These are phyloP conservation scores for Centropus unirufus DNA, from an alignment of 2,113 vertebrate species.

Conservation along the genomic window DNA sequence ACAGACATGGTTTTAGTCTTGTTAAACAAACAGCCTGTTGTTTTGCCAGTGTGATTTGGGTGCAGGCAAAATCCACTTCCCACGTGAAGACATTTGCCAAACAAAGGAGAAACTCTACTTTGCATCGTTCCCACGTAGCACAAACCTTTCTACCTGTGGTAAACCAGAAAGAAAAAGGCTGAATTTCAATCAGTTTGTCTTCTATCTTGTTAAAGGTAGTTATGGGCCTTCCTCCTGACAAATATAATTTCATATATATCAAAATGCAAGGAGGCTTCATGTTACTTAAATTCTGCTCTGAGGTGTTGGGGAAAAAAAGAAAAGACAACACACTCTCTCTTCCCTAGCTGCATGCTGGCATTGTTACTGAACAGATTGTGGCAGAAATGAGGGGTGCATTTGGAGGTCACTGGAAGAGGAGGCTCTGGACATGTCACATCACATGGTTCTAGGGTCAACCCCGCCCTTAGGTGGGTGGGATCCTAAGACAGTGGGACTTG, in stretches of 20 bases:
- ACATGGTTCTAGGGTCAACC: background rate
- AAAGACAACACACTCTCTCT: background rate
- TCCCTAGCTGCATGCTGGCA: background rate
- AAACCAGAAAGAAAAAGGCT: background rate
- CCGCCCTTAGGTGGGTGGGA: background rate
- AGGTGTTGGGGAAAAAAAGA: background rate
- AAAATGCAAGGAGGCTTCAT: background rate
- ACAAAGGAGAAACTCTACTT: background rate
- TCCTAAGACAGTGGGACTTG: background rate
- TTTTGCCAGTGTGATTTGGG: background rate
- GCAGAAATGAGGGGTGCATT: background rate
- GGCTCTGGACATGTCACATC: background rate
- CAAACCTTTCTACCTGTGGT: background rate
- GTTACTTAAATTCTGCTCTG: background rate
- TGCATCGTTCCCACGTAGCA: background rate
- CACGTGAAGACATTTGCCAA: background rate
- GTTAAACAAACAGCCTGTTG: slow-evolving; percentile 11
- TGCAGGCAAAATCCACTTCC: background rate
- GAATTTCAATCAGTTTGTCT: background rate
- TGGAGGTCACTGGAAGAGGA: background rate
- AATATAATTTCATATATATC: background rate
- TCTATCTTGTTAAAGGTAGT: background rate
- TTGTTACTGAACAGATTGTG: background rate
- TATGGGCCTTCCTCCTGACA: background rate
- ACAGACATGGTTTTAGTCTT: background rate